A percentile compares a stretch with the other conserved stretches of the same genome.
These are phyloP conservation scores for Hippocampus zosterae DNA, from an alignment of 2,113 vertebrate genomes.

Conservation along the genomic window DNA sequence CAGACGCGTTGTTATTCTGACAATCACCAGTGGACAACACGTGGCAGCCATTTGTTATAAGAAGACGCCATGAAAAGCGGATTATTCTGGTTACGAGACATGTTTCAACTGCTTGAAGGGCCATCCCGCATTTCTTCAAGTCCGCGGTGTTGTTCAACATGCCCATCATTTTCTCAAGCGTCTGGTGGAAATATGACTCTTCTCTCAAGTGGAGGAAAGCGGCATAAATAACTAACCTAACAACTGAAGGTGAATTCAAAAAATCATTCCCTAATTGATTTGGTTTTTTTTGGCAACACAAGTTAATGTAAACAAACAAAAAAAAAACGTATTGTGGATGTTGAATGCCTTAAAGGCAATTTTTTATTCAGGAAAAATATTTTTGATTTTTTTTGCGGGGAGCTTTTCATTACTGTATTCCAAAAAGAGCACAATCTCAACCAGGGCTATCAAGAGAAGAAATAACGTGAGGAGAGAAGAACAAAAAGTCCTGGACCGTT, in stretches of 20 bases:
- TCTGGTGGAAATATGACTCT: not conserved
- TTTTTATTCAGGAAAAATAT: too few species aligned
- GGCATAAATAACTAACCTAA: not conserved
- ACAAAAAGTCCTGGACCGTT: too few species aligned
- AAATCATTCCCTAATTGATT: not conserved
- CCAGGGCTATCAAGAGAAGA: too few species aligned
- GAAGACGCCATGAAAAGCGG: not conserved
- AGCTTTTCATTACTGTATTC: too few species aligned
- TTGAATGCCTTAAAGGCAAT: too few species aligned
- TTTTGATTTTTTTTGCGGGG: too few species aligned
- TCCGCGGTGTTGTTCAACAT: not conserved
- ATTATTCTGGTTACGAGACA: not conserved
- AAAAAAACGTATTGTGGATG: too few species aligned
- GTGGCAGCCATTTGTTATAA: constrained; percentile 1
- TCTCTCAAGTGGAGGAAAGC: not conserved
- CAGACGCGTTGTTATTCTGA: not conserved
- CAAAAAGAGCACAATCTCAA: too few species aligned
- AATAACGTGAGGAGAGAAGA: too few species aligned
- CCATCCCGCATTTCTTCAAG: not conserved
- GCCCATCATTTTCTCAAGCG: not conserved
- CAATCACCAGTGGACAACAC: not conserved
- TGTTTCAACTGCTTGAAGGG: not conserved
- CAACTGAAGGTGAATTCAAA: not conserved
- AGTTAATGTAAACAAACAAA: too few species aligned
- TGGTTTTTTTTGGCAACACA: not conserved